A percentile compares a stretch with the other conserved stretches of the same genome.
Evolutionary conservation across 92 coral and sea anemone species (phyloP).

Genomic region (Umimayanthus chanpuru): DNA sequence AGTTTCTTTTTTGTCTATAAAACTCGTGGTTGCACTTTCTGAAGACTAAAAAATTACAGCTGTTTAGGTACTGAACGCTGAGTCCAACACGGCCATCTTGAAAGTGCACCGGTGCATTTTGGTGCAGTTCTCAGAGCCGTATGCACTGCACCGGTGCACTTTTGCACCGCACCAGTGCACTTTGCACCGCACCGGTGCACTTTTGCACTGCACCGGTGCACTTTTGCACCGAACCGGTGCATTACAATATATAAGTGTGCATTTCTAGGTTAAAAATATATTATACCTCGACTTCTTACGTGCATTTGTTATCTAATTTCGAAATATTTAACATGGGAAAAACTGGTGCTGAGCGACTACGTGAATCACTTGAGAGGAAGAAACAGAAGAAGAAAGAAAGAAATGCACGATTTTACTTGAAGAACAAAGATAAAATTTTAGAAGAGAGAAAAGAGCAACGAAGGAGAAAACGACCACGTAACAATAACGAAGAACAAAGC

Average conservation of each 20-base stretch:
- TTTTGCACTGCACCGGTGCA: no score
- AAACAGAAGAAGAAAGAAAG: constrained; percentile 43
- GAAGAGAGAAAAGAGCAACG: constrained; percentile 47
- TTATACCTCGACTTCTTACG: constrained; percentile 6
- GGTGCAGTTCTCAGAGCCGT: no score
- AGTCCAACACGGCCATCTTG: constrained; percentile 6
- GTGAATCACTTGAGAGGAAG: constrained; percentile 50
- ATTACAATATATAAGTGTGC: not conserved
- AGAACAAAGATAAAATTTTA: constrained; percentile 49
- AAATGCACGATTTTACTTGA: constrained; percentile 38
- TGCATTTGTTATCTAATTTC: constrained; percentile 17
- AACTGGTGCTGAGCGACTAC: constrained; percentile 44
- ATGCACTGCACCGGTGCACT: not conserved
- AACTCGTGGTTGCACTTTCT: not conserved
- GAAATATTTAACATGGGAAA: constrained; percentile 38
- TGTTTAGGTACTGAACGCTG: not conserved
- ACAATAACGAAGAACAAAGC: constrained; percentile 27
- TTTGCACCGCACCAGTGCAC: constrained; percentile 2
- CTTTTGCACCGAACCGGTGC: constrained; percentile 11
- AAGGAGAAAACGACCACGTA: constrained; percentile 35
- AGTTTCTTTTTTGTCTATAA: not conserved
- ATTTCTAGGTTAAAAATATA: constrained; percentile 1
- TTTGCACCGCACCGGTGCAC: not conserved
- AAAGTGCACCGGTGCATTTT: not conserved
- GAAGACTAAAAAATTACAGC: not conserved